Evolutionary conservation across 2,113 vertebrate species (phyloP).

Genomic region (Thunnus maccoyii): DNA sequence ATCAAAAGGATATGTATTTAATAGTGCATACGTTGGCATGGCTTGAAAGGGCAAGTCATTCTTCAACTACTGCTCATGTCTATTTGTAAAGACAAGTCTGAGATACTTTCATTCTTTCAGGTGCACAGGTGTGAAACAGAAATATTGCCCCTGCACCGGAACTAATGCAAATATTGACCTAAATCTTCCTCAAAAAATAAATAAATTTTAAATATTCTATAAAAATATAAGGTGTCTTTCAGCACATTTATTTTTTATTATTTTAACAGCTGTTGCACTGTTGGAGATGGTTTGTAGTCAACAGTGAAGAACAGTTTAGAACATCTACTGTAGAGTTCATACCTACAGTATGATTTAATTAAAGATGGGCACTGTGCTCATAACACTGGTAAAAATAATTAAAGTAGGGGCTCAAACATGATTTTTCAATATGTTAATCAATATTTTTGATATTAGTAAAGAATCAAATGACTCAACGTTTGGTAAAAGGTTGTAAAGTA

Average conservation of each 20-base stretch:
- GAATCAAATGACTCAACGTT: not conserved
- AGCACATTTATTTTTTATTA: slow-evolving; percentile 43
- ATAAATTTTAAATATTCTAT: slow-evolving; percentile 33
- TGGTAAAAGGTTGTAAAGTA: not conserved
- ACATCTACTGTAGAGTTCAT: no score
- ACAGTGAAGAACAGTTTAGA: no score
- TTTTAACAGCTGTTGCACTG: slow-evolving; percentile 1
- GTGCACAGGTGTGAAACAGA: slow-evolving; percentile 72
- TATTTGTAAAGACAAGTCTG: slow-evolving; percentile 78
- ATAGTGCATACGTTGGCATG: slow-evolving; percentile 65
- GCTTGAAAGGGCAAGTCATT: slow-evolving; percentile 72
- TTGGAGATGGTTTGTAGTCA: not conserved
- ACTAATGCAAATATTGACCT: slow-evolving; percentile 31
- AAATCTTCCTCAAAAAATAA: slow-evolving; percentile 43
- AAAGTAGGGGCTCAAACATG: not conserved
- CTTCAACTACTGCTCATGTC: slow-evolving; percentile 68
- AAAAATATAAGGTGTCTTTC: slow-evolving; percentile 28
- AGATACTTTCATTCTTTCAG: slow-evolving; percentile 74
- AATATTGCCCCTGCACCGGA: slow-evolving; percentile 38
- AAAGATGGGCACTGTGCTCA: not conserved
- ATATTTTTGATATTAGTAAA: not conserved
- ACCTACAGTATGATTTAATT: not conserved
- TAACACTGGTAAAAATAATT: not conserved
- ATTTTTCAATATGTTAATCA: not conserved
- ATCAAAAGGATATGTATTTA: slow-evolving; percentile 73